Conservation (phyloP, 2,888 invertebrate species). For the Cryptophagus acutangulus region DNA sequence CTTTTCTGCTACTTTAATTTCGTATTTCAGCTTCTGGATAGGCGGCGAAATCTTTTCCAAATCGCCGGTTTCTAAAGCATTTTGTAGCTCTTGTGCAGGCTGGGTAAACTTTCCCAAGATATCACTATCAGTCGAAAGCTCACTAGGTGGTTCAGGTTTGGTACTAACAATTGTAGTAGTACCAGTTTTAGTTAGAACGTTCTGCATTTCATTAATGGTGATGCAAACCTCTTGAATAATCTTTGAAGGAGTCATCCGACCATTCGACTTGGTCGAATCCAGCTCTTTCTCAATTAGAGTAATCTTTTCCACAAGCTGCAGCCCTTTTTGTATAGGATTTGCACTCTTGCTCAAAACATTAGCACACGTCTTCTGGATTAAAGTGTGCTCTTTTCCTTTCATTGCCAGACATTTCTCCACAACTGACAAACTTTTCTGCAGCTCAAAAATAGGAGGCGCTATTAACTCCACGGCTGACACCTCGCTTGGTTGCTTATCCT, state of each 20-base stretch:
- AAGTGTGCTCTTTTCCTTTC: conserved; percentile 61
- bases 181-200: conserved; percentile 46
- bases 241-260: conserved; percentile 45
- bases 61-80: conserved; percentile 40
- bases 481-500: conserved; percentile 51
- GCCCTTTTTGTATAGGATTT: conserved; percentile 52
- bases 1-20: conserved; percentile 38
- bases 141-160: conserved; percentile 35
- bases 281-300: conserved; percentile 49
- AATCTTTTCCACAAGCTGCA: conserved; percentile 53
- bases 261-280: conserved; percentile 39
- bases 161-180: conserved; percentile 26
- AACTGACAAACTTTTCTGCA: conserved; percentile 62
- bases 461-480: conserved; percentile 55
- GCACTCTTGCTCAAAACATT: conserved; percentile 61
- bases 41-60: conserved; percentile 38
- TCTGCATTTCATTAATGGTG: conserved; percentile 57
- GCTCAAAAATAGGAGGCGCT: conserved; percentile 55
- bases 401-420: conserved; percentile 66
- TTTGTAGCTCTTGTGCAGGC: conserved; percentile 49
- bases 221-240: conserved; percentile 50
- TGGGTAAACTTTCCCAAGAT: conserved; percentile 24
- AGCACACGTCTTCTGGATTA: conserved; percentile 64
- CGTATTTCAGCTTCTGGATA: conserved; percentile 36
- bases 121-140: conserved; percentile 13